These are phyloP conservation scores for Merodon equestris DNA, from an alignment of 2,888 invertebrate genomes.

Conservation along the genomic window DNA sequence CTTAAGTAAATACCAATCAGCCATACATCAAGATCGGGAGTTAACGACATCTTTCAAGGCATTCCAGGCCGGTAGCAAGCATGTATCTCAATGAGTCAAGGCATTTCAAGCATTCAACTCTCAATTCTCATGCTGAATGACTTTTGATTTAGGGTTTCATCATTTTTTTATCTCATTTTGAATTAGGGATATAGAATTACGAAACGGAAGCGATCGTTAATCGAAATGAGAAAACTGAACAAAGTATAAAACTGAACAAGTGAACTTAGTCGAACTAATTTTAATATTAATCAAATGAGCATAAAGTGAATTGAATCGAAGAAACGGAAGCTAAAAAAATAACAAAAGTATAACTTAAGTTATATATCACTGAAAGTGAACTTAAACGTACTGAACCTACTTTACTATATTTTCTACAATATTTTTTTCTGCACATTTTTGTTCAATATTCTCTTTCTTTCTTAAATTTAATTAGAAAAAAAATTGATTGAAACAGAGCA, in stretches of 20 bases:
- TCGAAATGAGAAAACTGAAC: constrained; percentile 47
- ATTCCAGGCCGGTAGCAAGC: constrained; percentile 48
- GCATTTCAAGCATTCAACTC: constrained; percentile 7
- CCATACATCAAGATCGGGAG: constrained; percentile 30
- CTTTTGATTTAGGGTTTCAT: background rate
- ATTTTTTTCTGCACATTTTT: background rate
- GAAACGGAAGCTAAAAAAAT: constrained; percentile 51
- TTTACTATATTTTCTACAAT: background rate
- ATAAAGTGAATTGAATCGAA: constrained; percentile 50
- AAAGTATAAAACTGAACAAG: constrained; percentile 54
- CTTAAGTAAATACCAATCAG: constrained; percentile 16
- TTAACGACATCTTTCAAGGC: constrained; percentile 26
- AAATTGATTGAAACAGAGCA: background rate
- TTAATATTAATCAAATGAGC: constrained; percentile 43
- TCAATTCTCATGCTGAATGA: constrained; percentile 42
- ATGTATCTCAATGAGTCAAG: constrained; percentile 30
- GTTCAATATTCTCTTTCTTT: constrained; percentile 10
- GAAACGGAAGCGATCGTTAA: constrained; percentile 52
- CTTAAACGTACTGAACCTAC: background rate
- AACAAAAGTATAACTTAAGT: background rate
- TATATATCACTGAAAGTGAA: background rate
- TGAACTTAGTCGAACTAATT: constrained; percentile 57
- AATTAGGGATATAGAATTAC: constrained; percentile 22
- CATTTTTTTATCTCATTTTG: background rate
- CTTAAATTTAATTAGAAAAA: constrained; percentile 8